Base-by-base conservation (phyloP, 2,888 invertebrate genomes). In the Mamestra brassicae region DNA sequence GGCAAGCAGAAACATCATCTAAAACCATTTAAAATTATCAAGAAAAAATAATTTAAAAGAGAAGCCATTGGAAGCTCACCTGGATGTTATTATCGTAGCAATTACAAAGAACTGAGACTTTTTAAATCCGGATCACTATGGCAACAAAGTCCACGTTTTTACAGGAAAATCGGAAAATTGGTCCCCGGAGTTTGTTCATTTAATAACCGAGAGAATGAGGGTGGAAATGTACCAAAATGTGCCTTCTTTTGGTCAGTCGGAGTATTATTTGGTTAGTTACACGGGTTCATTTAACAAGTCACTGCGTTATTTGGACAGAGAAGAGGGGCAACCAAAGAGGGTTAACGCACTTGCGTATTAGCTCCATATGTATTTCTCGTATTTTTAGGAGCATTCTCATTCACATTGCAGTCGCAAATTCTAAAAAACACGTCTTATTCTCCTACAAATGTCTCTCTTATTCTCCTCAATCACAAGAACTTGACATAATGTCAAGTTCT, bases 211-310 rank as follows among this genome's bases (percentile, higher is more conserved):
- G 26, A 52, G 63, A 80, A 71, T 67, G 36, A 63, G 66, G 67
- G 54, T 71, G 64, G 63, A 68, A 79, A 71, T 71, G 70, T 63
- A 78, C 57, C 73, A 78, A 78, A 83, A 81, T 70, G 61, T 52
- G 60, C 66, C 50, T 76, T 58, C 57, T 64, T 80, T 81, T 80
- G 81, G 81, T 70, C 84, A 84, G 76, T 57, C 13, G 6, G n/a
- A 67, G 71, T 66, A 63, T 66, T 84, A 76, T 76, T 84, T 84
- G 67, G 69, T 76, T 80, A 84, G 81, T 82, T 71, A 65, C 15
- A 26, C 65, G 52, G 52, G 69, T 76, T 80, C 76, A 84, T 82
- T 82, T 76, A 81, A 69, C 42, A 61, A 82, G 71, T 84, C 81
- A 76, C 76, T 61, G 69, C 62, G n/a, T 63, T 82, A 76, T 82